A percentile compares a stretch with the other conserved stretches of the same genome.
Conservation (phyloP, 2,113 vertebrate species). For the Prochilodus magdalenae region DNA sequence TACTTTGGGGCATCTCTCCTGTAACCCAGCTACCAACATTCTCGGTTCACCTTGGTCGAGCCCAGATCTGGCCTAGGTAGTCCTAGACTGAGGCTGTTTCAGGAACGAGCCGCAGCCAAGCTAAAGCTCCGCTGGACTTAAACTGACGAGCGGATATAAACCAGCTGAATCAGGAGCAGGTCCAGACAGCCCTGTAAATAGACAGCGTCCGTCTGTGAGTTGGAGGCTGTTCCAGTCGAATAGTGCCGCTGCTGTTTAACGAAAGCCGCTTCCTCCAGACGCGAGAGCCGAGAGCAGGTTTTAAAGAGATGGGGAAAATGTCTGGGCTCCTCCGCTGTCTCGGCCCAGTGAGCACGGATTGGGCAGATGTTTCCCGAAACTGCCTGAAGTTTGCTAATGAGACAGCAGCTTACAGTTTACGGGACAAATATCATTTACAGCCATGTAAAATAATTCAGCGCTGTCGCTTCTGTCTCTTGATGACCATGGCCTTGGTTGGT, state of each 20-base stretch:
- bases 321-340: neutral
- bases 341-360: neutral
- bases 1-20: no score
- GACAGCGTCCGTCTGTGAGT: neutral
- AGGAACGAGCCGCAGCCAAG: neutral
- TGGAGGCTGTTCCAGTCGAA: neutral
- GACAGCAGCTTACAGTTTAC: neutral
- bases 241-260: neutral
- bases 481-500: neutral
- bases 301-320: neutral
- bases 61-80: no score
- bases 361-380: neutral
- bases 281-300: neutral
- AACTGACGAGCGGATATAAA: neutral
- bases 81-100: no score
- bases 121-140: neutral
- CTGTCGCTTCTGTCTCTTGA: neutral
- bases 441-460: neutral
- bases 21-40: no score
- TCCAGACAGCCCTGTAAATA: conserved; percentile 1
- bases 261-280: no score
- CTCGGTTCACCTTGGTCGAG: no score
- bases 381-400: neutral
- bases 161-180: neutral
- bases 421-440: neutral